Conservation (phyloP, 2,888 invertebrate species). For the Protula sp. region DNA sequence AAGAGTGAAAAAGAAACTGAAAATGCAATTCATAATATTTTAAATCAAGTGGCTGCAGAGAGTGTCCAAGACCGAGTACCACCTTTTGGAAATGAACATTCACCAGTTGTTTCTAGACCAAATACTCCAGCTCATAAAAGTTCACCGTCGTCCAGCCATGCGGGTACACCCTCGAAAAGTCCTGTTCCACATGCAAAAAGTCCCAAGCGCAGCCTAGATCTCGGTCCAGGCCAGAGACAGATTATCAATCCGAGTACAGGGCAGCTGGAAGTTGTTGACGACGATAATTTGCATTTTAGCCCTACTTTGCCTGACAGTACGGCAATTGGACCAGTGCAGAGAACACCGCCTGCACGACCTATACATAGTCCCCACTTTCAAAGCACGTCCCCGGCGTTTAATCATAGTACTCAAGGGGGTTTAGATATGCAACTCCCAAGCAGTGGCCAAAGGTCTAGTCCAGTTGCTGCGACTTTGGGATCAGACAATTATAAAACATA, state of each 20-base stretch:
- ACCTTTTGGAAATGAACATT: not conserved
- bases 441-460: too few relatives aligned
- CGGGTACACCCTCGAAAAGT: not conserved
- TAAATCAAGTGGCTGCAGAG: not conserved
- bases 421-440: too few relatives aligned
- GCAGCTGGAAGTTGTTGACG: constrained; percentile 18
- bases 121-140: constrained; percentile 5
- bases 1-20: not conserved
- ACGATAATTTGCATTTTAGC: constrained; percentile 9
- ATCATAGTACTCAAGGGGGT: too few relatives aligned
- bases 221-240: constrained; percentile 2
- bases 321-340: too few relatives aligned
- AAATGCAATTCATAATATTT: constrained; percentile 1
- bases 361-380: too few relatives aligned
- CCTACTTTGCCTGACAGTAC: not conserved
- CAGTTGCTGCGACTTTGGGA: too few relatives aligned
- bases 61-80: not conserved
- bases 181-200: constrained; percentile 1
- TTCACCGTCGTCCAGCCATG: not conserved
- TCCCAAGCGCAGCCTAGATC: not conserved
- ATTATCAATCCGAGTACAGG: constrained; percentile 24
- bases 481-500: too few relatives aligned
- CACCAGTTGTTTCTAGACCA: not conserved
- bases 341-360: too few relatives aligned
- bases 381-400: too few relatives aligned